Evolutionary conservation across 2,888 invertebrate genomes (phyloP).

Genomic region (Gymnoscelis rufifasciata): DNA sequence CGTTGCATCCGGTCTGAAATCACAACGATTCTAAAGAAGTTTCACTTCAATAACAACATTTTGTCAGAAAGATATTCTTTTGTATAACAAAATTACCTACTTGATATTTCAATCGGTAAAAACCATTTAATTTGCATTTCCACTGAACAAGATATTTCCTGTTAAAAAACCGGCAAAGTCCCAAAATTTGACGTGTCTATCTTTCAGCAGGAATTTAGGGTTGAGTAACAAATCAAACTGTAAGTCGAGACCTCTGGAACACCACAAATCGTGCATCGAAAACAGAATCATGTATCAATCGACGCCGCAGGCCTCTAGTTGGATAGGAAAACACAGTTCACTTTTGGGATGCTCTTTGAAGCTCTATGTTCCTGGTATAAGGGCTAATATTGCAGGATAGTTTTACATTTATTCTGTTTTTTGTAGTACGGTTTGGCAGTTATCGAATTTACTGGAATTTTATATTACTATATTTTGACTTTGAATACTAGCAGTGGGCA

Average conservation of each 20-base stretch:
- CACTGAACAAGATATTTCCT: not conserved
- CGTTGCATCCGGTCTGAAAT: no score
- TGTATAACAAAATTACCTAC: no score
- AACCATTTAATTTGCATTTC: not conserved
- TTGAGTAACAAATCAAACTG: slow-evolving; percentile 27
- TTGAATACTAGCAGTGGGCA: no score
- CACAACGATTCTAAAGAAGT: no score
- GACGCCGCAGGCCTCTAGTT: slow-evolving; percentile 31
- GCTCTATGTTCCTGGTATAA: not conserved
- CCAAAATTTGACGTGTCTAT: slow-evolving; percentile 15
- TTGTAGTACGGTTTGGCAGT: no score
- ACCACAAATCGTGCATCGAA: slow-evolving; percentile 31
- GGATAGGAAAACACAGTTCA: slow-evolving; percentile 23
- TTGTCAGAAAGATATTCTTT: no score
- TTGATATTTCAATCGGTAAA: not conserved
- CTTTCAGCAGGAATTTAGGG: slow-evolving; percentile 16
- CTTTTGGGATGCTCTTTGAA: slow-evolving; percentile 2
- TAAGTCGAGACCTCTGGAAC: slow-evolving; percentile 19
- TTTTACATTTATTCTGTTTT: not conserved
- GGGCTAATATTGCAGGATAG: not conserved
- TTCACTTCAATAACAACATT: no score
- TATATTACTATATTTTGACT: no score
- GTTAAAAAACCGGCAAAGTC: not conserved
- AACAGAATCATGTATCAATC: slow-evolving; percentile 47
- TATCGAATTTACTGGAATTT: no score